phyloP scores from a whole-genome alignment of 2,888 invertebrate species.

The Leptopilina drosophilae region DNA sequence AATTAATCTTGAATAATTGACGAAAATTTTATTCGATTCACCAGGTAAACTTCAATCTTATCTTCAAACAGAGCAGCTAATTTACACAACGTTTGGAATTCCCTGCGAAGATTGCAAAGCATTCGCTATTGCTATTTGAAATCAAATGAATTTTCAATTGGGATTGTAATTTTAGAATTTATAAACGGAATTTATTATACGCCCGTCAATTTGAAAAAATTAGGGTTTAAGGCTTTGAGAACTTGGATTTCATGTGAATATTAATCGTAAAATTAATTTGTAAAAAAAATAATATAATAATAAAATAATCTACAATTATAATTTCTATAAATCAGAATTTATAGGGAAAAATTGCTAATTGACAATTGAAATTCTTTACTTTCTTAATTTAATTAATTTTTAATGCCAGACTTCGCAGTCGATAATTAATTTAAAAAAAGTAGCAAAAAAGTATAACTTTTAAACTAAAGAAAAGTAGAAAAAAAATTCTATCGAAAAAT shows the following conservation, averaged over 20 bases:
- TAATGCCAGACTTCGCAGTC: too few species aligned
- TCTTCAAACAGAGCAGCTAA: conserved; percentile 27
- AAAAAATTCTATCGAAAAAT: too few species aligned
- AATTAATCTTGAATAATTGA: conserved; percentile 17
- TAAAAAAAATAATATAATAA: too few species aligned
- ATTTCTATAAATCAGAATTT: too few species aligned
- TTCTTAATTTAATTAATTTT: too few species aligned
- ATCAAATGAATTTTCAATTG: conserved; percentile 32
- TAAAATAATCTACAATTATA: too few species aligned
- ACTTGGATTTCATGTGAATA: not conserved
- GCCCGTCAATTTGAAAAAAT: not conserved
- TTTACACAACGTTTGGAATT: conserved; percentile 37
- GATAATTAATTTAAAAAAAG: too few species aligned
- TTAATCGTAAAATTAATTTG: too few species aligned
- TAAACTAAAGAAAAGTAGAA: too few species aligned
- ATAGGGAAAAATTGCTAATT: too few species aligned
- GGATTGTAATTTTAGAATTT: not conserved
- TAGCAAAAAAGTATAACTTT: too few species aligned
- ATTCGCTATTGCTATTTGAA: conserved; percentile 12
- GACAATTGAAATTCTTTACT: too few species aligned
- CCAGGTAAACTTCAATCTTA: conserved; percentile 29
- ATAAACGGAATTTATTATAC: conserved; percentile 14
- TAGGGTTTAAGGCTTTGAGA: not conserved
- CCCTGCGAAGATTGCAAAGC: conserved; percentile 26
- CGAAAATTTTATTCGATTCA: conserved; percentile 14